These are phyloP conservation scores for Clostera curtula DNA, from an alignment of 2,888 invertebrate genomes.

Conservation along the genomic window DNA sequence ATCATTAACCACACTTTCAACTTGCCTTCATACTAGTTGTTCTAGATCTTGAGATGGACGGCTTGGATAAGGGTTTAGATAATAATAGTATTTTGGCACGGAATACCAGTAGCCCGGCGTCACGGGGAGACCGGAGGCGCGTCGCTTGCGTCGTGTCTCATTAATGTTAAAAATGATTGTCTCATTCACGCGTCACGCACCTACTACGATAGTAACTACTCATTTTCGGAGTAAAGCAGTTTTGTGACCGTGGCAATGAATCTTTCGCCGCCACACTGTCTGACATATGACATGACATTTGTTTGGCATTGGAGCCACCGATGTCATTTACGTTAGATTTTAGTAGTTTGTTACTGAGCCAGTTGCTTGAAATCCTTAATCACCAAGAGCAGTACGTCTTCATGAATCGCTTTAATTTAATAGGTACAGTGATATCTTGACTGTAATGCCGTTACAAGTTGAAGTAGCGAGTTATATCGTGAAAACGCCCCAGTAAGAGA, in stretches of 20 bases:
- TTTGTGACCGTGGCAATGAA: conserved; percentile 54
- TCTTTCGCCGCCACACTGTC: conserved; percentile 33
- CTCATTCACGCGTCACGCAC: conserved; percentile 59
- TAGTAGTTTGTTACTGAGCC: conserved; percentile 9
- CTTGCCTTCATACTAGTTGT: conserved; percentile 8
- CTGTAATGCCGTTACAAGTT: too few species aligned
- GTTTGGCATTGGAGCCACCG: conserved; percentile 23
- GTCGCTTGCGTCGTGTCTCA: conserved; percentile 38
- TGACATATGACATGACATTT: conserved; percentile 33
- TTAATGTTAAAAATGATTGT: conserved; percentile 69
- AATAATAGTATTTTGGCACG: conserved; percentile 56
- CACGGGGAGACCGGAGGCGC: conserved; percentile 21
- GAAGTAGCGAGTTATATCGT: not conserved
- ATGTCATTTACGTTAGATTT: conserved; percentile 11
- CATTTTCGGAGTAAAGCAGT: conserved; percentile 61
- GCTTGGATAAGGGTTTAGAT: conserved; percentile 20
- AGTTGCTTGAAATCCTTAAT: too few species aligned
- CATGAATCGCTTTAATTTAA: too few species aligned
- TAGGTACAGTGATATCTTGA: too few species aligned
- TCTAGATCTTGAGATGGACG: conserved; percentile 10
- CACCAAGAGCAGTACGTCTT: too few species aligned
- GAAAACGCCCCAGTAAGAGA: not conserved
- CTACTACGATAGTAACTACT: conserved; percentile 68
- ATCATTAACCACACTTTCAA: too few species aligned
- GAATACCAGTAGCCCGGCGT: conserved; percentile 23